These are phyloP conservation scores for Apis cerana DNA, from an alignment of 1,140 invertebrate genomes.

Conservation along the genomic window DNA sequence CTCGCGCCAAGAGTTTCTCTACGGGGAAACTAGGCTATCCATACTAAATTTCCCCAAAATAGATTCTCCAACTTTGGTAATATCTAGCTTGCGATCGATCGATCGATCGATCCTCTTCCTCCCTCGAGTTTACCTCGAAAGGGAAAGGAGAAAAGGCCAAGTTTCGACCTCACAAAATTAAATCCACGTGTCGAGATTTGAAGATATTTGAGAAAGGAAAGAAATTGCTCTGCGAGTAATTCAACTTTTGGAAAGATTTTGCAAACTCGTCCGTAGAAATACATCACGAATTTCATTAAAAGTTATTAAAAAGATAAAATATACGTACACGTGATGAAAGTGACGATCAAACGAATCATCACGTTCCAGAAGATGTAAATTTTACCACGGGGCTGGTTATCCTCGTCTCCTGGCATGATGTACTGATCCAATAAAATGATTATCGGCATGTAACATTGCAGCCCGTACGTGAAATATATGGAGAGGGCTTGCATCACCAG, in stretches of 20 bases:
- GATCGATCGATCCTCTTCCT: constrained; percentile 43
- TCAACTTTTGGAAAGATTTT: no score
- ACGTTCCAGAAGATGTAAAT: constrained; percentile 59
- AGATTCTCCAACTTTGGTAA: constrained; percentile 60
- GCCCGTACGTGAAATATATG: constrained; percentile 68
- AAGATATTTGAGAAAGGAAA: no score
- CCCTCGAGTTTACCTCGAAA: constrained; percentile 35
- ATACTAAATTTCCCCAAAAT: constrained; percentile 58
- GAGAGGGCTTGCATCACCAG: constrained; percentile 63
- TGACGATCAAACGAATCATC: constrained; percentile 59
- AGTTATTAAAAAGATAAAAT: not conserved
- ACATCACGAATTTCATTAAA: no score
- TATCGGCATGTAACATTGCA: constrained; percentile 69
- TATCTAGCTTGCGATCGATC: constrained; percentile 57
- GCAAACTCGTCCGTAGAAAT: no score
- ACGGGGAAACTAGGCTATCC: constrained; percentile 51
- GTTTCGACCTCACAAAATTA: no score
- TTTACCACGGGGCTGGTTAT: constrained; percentile 44
- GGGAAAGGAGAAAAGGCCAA: no score
- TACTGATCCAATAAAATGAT: constrained; percentile 60
- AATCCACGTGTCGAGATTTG: no score
- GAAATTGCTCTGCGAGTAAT: no score
- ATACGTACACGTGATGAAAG: constrained; percentile 59
- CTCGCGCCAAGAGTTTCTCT: constrained; percentile 18
- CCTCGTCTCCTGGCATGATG: constrained; percentile 52